Percentiles rank a stretch among this genome's conserved stretches.
Evolutionary conservation across 2,888 invertebrate genomes (phyloP).

Genomic region (Sclerodermus sp.): DNA sequence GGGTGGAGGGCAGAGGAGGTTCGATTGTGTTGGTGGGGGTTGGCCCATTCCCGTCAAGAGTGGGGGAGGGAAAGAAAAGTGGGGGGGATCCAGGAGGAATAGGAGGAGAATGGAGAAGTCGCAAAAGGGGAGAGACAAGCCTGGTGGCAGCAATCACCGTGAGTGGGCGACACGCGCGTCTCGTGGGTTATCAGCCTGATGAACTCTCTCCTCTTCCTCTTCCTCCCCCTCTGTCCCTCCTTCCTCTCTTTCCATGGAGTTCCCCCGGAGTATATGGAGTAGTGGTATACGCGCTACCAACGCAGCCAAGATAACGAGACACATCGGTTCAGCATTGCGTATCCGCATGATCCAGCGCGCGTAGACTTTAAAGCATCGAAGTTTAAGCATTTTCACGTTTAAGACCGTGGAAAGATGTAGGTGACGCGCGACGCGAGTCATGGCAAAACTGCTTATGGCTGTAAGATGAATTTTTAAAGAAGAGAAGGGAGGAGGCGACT

Average conservation of each 20-base stretch:
- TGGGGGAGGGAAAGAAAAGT: conserved; percentile 15
- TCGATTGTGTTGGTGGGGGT: conserved; percentile 1
- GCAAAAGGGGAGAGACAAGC: conserved; percentile 30
- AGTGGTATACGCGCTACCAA: too few relatives aligned
- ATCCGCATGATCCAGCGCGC: too few relatives aligned
- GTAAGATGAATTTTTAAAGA: too few relatives aligned
- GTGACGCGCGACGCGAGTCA: too few relatives aligned
- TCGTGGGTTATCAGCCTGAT: conserved; percentile 52
- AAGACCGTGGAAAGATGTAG: too few relatives aligned
- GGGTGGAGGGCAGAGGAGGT: background rate
- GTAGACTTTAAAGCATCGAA: too few relatives aligned
- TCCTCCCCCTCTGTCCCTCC: conserved; percentile 11
- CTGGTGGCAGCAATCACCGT: conserved; percentile 52
- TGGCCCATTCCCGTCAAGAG: conserved; percentile 5
- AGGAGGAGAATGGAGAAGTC: conserved; percentile 19
- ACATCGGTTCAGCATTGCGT: too few relatives aligned
- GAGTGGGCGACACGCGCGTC: conserved; percentile 55
- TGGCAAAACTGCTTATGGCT: too few relatives aligned
- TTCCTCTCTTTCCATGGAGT: background rate
- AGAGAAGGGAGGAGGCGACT: too few relatives aligned
- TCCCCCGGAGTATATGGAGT: too few relatives aligned
- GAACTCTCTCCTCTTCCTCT: conserved; percentile 27
- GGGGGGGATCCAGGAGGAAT: conserved; percentile 26
- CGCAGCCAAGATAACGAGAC: too few relatives aligned
- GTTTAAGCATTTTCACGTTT: too few relatives aligned